phyloP scores from a whole-genome alignment of 1,140 invertebrate genomes.

The Chrysopa pallens region DNA sequence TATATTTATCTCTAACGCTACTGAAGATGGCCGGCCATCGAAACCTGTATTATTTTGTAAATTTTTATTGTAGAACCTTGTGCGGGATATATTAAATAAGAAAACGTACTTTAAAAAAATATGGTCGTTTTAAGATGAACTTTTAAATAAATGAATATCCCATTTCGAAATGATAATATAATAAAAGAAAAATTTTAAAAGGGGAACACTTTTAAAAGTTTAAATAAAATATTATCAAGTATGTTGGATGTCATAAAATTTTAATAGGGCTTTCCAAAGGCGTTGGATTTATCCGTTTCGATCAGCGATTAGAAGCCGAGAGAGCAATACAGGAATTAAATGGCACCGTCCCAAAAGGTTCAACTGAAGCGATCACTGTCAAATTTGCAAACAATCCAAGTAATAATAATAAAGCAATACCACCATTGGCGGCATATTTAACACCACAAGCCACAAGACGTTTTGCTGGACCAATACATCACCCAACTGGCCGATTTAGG shows the following conservation, averaged over 20 bases:
- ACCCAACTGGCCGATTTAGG: slow-evolving; percentile 83
- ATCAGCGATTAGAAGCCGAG: slow-evolving; percentile 94
- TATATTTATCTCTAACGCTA: no score
- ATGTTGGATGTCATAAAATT: not conserved
- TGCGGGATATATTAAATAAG: no score
- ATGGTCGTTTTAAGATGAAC: no score
- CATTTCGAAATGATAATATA: no score
- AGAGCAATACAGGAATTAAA: slow-evolving; percentile 94
- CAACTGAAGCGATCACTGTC: slow-evolving; percentile 93
- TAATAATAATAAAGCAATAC: slow-evolving; percentile 79
- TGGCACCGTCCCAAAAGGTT: slow-evolving; percentile 89
- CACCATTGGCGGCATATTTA: slow-evolving; percentile 83
- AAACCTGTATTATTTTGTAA: no score
- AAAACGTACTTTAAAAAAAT: no score
- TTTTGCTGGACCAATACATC: slow-evolving; percentile 84
- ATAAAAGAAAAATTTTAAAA: no score
- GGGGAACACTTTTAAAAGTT: no score
- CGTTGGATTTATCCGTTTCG: slow-evolving; percentile 98
- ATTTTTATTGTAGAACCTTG: no score
- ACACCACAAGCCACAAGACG: slow-evolving; percentile 60
- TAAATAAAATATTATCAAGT: no score
- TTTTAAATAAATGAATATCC: no score
- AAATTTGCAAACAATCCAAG: slow-evolving; percentile 99
- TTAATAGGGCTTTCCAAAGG: slow-evolving; percentile 84
- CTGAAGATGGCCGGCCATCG: no score